Evolutionary conservation across 2,113 vertebrate species (phyloP), one percentile per base, ranked within the genome.

Genomic region (Setophaga kirtlandii): DNA sequence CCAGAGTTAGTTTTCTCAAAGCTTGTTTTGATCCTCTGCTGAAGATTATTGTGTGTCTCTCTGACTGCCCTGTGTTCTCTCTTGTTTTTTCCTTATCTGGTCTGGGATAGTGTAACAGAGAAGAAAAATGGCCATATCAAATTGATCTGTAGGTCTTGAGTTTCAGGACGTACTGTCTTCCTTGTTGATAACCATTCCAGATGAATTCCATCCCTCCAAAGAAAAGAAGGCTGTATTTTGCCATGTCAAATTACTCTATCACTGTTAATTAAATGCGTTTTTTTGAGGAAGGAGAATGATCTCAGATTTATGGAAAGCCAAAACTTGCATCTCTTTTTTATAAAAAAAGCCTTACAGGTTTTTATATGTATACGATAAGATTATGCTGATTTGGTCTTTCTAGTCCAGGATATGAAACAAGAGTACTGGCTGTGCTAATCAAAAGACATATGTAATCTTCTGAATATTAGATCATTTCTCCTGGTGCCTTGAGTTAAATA

Each of bases 11-110:
- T 52, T 89, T 80, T 74, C 78, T 90, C 56, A 39, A 86, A 89
- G 31, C 59, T 24, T 87, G 71, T 95, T 95, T 91, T 87, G 91
- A 95, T 96, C 90, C 59, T 88, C n/a, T 41, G 55, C 56, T 71
- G 83, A 96, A 94, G 73, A 91, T 95, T 74, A 74, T 70, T 88
- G 68, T 82, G 46, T 87, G 52, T 86, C 91, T 95, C 31, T 31
- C 41, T 88, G 46, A 28, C 77, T 3, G 28, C 65, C 46, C 31
- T 9, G 59, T 68, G 39, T 81, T 82, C 42, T 37, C 65, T 62
- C 62, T 80, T 91, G 70, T 71, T 82, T 69, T 87, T 74, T 44
- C 49, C 80, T 92, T 42, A 63, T 92, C 52, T 90, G 69, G n/a
- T 69, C 73, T 91, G 46, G 65, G 50, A 78, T 20, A 6, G 7